Evolutionary conservation across 2,888 invertebrate genomes (phyloP), one percentile per base, ranked within the genome.

Genomic region (Oithona nana): DNA sequence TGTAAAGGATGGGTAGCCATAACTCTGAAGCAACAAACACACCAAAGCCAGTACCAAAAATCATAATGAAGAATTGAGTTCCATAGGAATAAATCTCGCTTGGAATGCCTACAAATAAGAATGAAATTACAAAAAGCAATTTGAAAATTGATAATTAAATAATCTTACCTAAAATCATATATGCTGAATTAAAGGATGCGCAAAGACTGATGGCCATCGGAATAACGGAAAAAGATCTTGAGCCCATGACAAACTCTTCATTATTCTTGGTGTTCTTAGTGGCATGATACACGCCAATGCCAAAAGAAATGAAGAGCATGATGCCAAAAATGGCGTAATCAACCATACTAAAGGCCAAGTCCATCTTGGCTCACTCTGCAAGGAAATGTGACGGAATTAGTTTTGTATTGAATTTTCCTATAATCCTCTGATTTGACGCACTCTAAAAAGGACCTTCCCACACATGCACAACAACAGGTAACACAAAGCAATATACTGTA

Each of bases 121-220:
- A n/a, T n/a, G n/a, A n/a, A n/a, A n/a, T n/a, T n/a, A n/a, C n/a
- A n/a, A n/a, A n/a, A n/a, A n/a, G n/a, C n/a, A n/a, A n/a, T n/a
- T n/a, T n/a, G n/a, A n/a, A n/a, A n/a, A n/a, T n/a, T n/a, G n/a
- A n/a, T n/a, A n/a, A n/a, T n/a, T n/a, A n/a, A n/a, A n/a, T n/a
- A n/a, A n/a, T n/a, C n/a, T n/a, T n/a, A n/a, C n/a, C n/a, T 16
- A 54, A 26, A 26, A 54, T 54, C 54, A 54, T 54, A 26, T 54
- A 54, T 24, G 54, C 54, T 26, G 54, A 54, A 54, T 54, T 54
- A 11, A 54, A 54, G 26, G 24, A 24, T 20, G 54, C 54, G 26
- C 54, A 54, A 2, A 54, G 26, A 3, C 24, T 24, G 26, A 54
- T 54, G 20, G 54, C 54, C 54, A 54, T 54, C 2, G 54, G 54